Percentiles rank a stretch among this genome's conserved stretches.
These are phyloP conservation scores for Phyto melanocephala DNA, from an alignment of 2,888 invertebrate genomes.

Conservation along the genomic window DNA sequence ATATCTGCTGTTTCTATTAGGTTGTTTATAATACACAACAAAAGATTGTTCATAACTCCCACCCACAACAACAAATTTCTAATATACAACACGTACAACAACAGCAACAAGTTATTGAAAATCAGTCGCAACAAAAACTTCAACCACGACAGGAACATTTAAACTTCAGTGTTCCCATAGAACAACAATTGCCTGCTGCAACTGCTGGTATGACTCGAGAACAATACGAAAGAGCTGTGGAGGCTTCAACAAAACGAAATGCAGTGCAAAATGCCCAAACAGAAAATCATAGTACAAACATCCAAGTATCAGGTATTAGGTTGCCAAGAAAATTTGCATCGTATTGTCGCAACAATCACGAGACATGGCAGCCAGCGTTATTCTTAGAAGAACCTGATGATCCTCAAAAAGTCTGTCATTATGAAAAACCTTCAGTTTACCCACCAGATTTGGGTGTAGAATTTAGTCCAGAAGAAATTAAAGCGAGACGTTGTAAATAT, in stretches of 20 bases:
- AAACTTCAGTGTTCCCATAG: slow-evolving; percentile 62
- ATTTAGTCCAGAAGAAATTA: slow-evolving; percentile 78
- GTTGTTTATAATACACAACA: slow-evolving; percentile 32
- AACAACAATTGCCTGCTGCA: slow-evolving; percentile 66
- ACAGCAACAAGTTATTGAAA: slow-evolving; percentile 40
- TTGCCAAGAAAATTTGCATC: slow-evolving; percentile 76
- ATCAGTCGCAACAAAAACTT: slow-evolving; percentile 61
- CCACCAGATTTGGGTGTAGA: slow-evolving; percentile 75
- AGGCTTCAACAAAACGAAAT: slow-evolving; percentile 57
- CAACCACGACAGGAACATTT: slow-evolving; percentile 24
- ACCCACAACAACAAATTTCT: slow-evolving; percentile 41
- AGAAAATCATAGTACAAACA: slow-evolving; percentile 19
- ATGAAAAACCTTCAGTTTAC: slow-evolving; percentile 76
- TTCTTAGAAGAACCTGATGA: slow-evolving; percentile 78
- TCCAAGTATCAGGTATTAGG: slow-evolving; percentile 70
- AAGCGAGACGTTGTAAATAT: slow-evolving; percentile 71
- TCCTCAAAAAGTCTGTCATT: slow-evolving; percentile 76
- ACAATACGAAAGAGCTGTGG: slow-evolving; percentile 61
- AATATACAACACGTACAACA: slow-evolving; percentile 25
- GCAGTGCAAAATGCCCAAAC: slow-evolving; percentile 52
- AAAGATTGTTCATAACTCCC: slow-evolving; percentile 33
- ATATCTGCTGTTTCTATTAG: not conserved
- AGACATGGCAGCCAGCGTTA: slow-evolving; percentile 78
- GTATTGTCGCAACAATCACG: slow-evolving; percentile 76
- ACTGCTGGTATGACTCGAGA: slow-evolving; percentile 64